Evolutionary conservation across 2,113 vertebrate species (phyloP).

Genomic region (Melanocharis versteri): DNA sequence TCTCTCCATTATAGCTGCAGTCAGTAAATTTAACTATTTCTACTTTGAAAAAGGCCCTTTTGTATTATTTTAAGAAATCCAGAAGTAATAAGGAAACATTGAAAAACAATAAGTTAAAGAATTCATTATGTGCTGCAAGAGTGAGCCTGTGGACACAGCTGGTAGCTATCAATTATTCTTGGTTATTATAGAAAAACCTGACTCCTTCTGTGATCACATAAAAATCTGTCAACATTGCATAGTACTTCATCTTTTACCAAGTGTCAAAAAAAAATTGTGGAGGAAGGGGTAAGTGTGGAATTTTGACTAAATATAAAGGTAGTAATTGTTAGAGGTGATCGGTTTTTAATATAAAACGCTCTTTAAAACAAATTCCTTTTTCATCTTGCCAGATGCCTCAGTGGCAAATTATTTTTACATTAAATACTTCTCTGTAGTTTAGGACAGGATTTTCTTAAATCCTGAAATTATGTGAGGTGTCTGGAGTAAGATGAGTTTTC

Average conservation of each 20-base stretch:
- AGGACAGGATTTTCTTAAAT: constrained; percentile 27
- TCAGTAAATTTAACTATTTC: constrained; percentile 59
- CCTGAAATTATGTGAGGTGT: neutral
- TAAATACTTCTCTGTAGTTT: constrained; percentile 11
- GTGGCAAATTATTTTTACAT: constrained; percentile 22
- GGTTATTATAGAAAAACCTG: constrained; percentile 68
- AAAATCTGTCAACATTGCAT: constrained; percentile 65
- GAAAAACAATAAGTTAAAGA: constrained; percentile 72
- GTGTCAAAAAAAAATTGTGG: constrained; percentile 41
- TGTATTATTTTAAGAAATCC: constrained; percentile 63
- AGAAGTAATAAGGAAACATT: constrained; percentile 62
- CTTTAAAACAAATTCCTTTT: constrained; percentile 22
- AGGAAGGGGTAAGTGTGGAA: constrained; percentile 30
- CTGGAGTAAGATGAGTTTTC: constrained; percentile 29
- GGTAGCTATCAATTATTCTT: constrained; percentile 74
- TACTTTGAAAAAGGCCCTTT: constrained; percentile 53
- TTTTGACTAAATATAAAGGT: constrained; percentile 10
- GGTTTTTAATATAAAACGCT: neutral
- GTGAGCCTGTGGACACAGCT: constrained; percentile 73
- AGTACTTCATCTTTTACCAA: constrained; percentile 59
- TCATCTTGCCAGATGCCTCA: constrained; percentile 40
- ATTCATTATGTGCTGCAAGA: constrained; percentile 52
- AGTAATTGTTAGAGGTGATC: constrained; percentile 25
- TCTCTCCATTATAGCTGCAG: constrained; percentile 43
- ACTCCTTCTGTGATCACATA: constrained; percentile 62